A percentile compares a stretch with the other conserved stretches of the same genome.
phyloP scores from a whole-genome alignment of 2,888 invertebrate genomes.

The Patella depressa region DNA sequence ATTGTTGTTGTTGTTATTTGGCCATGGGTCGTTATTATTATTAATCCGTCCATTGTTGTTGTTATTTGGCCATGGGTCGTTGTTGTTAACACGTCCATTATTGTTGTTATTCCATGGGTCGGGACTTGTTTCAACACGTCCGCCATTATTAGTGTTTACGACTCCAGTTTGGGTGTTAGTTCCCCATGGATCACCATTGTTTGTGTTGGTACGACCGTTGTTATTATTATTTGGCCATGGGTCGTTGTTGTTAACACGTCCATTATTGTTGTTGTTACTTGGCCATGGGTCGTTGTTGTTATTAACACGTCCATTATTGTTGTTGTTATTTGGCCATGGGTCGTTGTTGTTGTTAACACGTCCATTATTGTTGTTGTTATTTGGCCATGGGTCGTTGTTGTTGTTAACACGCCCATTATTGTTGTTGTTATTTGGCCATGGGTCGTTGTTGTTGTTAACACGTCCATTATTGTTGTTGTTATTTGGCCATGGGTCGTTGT shows the following conservation, averaged over 20 bases:
- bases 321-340: background rate
- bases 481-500: background rate
- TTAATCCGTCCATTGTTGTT: background rate
- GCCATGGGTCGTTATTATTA: background rate
- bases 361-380: background rate
- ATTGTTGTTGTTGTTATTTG: background rate
- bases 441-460: background rate
- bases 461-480: background rate
- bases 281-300: no score
- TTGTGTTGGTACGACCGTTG: background rate
- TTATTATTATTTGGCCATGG: background rate
- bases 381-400: conserved; percentile 5
- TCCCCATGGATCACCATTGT: background rate
- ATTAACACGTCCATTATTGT: background rate
- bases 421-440: background rate
- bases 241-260: background rate
- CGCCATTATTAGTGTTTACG: background rate
- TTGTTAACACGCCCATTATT: background rate
- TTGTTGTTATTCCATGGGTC: background rate
- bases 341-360: background rate
- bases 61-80: background rate
- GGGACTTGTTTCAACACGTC: background rate
- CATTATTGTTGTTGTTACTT: background rate
- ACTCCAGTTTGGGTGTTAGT: background rate
- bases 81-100: background rate